phyloP scores from a whole-genome alignment of 2,888 invertebrate genomes.

The Portevinia maculata region DNA sequence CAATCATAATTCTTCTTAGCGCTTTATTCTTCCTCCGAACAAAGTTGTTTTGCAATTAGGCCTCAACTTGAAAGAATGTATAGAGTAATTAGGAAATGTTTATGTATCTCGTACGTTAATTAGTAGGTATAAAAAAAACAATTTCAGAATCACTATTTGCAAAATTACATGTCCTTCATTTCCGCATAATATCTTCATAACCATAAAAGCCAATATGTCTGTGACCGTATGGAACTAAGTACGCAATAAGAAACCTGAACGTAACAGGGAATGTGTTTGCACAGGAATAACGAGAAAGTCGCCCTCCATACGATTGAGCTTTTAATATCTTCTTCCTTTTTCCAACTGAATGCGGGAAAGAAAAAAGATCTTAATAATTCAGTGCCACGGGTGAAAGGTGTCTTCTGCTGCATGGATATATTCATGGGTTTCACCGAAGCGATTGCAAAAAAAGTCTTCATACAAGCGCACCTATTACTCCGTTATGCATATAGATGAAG shows the following conservation, averaged over 20 bases:
- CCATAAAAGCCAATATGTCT: constrained; percentile 8
- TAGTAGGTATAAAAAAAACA: too few species aligned
- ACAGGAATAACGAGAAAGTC: constrained; percentile 4
- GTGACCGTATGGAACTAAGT: constrained; percentile 7
- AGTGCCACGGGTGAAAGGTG: constrained; percentile 22
- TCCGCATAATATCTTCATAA: constrained; percentile 23
- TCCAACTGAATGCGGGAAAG: background rate
- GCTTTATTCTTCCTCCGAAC: too few species aligned
- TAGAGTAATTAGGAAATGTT: background rate
- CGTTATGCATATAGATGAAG: background rate
- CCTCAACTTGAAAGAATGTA: too few species aligned
- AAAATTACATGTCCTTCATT: constrained; percentile 9
- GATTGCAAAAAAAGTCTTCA: constrained; percentile 13
- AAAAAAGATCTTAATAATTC: constrained; percentile 51
- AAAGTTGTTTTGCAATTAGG: too few species aligned
- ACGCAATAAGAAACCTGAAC: constrained; percentile 7
- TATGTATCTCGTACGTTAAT: background rate
- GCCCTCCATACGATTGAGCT: constrained; percentile 26
- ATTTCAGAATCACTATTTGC: constrained; percentile 27
- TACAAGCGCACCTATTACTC: background rate
- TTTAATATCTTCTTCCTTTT: constrained; percentile 7
- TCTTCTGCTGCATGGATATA: constrained; percentile 17
- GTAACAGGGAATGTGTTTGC: constrained; percentile 4
- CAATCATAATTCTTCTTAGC: too few species aligned
- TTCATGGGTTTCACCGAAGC: constrained; percentile 20